Base-by-base conservation (phyloP, 1,140 invertebrate species). In the Triops cancriformis region DNA sequence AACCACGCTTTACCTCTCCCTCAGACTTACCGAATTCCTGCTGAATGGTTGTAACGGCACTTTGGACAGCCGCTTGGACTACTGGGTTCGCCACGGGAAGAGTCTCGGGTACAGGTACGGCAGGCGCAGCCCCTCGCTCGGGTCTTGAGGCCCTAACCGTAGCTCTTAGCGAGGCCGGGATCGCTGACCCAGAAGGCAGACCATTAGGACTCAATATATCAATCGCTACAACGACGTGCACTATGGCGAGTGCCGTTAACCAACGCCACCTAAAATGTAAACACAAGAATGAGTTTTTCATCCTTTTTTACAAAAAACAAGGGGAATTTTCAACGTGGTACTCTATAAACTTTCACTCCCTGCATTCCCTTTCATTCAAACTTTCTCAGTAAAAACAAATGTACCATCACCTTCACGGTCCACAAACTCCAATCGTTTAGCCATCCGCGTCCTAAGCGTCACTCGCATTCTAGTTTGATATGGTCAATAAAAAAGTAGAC, bases 141-240 rank as follows among this genome's bases (percentile, higher is more conserved):
- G 51, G 51, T 23, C 51, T 18, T 10, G 51, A 18, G 23, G 51
- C 51, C 18, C 51, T 23, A 18, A 64, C 1, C 18, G 51, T 23
- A 64, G 10, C 23, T 64, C 51, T 7, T 64, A 64, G 51, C 18
- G 51, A 18, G 23, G 51, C 14, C 23, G 51, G 51, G 14, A 3
- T 23, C 51, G n/a, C 51, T 64, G 51, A 64, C 51, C 51, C 51
- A 64, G 51, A 64, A n/a, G 11, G 51, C 14, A 64, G 23, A 6
- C 51, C 51, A 64, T 64, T 64, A 1, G 51, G 51, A 64, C 51
- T 64, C 51, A 64, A 64, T 18, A 64, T 64, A 64, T 64, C 51
- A 23, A 64, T 64, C 6, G 51, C 51, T 23, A 64, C 51, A n/a
- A 64, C 51, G 14, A 18, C 18, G 6, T 64, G 51, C 23, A 64